These are phyloP conservation scores for Aphidoletes aphidimyza DNA, from an alignment of 2,888 invertebrate species.

Conservation along the genomic window DNA sequence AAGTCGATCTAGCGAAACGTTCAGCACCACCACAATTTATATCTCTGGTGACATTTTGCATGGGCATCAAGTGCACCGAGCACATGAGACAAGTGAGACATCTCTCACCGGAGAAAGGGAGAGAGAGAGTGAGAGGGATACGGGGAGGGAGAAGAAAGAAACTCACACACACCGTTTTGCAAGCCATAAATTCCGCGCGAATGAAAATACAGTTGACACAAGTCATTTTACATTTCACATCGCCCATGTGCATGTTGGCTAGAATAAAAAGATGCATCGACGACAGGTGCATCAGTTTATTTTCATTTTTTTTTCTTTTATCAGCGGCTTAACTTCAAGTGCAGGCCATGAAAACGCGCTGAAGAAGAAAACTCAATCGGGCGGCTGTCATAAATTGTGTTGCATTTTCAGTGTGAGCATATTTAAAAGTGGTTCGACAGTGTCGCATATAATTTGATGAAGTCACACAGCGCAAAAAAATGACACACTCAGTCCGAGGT, in stretches of 20 bases:
- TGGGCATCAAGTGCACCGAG: background rate
- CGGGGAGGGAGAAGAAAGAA: too few species aligned
- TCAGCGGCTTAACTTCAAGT: background rate
- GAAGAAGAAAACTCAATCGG: background rate
- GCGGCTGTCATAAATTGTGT: conserved; percentile 8
- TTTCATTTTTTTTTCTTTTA: too few species aligned
- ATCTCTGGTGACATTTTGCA: conserved; percentile 39
- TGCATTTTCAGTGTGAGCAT: conserved; percentile 18
- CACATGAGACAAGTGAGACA: too few species aligned
- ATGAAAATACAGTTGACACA: conserved; percentile 39
- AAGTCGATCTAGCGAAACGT: conserved; percentile 43
- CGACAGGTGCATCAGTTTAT: conserved; percentile 51
- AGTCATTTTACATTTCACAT: background rate
- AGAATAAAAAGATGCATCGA: conserved; percentile 38
- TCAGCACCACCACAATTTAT: conserved; percentile 27
- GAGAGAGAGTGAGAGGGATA: too few species aligned
- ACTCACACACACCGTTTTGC: background rate
- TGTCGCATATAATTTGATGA: conserved; percentile 14
- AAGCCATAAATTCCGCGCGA: conserved; percentile 26
- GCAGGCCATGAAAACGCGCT: background rate
- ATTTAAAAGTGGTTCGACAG: conserved; percentile 6
- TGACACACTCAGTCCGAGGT: too few species aligned
- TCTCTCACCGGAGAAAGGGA: too few species aligned
- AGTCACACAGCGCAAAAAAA: background rate
- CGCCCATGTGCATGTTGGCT: background rate